Conservation (phyloP, 2,888 invertebrate species). For the Crepidodera aurea region DNA sequence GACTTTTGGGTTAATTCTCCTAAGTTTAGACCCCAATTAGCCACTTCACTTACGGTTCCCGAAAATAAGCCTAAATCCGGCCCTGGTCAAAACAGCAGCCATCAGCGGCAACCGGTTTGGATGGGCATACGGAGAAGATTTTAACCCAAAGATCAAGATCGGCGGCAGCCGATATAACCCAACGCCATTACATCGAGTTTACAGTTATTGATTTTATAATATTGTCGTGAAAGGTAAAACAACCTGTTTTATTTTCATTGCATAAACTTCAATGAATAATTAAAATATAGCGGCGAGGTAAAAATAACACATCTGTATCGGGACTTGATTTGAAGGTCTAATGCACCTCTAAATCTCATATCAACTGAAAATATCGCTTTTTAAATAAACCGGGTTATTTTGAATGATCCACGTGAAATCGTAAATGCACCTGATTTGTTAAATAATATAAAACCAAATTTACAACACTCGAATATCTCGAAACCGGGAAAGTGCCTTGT, state of each 20-base stretch:
- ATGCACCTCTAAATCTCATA: too few relatives aligned
- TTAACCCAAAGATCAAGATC: conserved; percentile 38
- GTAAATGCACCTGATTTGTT: too few relatives aligned
- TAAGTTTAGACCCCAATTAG: too few relatives aligned
- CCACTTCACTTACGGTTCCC: neutral
- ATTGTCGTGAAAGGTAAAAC: conserved; percentile 34
- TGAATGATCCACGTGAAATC: too few relatives aligned
- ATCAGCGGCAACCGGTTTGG: conserved; percentile 34
- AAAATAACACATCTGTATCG: neutral
- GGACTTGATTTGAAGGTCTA: neutral
- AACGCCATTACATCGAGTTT: conserved; percentile 32
- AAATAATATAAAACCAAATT: too few relatives aligned
- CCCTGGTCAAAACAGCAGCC: conserved; percentile 6
- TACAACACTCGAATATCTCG: too few relatives aligned
- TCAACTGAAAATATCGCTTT: too few relatives aligned
- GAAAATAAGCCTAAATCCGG: neutral
- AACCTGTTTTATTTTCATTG: conserved; percentile 36
- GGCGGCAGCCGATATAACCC: conserved; percentile 33
- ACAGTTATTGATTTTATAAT: conserved; percentile 39
- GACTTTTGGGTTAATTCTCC: too few relatives aligned
- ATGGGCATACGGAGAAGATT: conserved; percentile 29
- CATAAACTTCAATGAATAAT: conserved; percentile 29
- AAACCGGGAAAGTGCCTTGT: too few relatives aligned
- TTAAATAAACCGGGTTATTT: too few relatives aligned
- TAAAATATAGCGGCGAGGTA: conserved; percentile 14